Percentiles rank a stretch among this genome's conserved stretches.
Evolutionary conservation across 2,113 vertebrate genomes (phyloP).

Genomic region (Hydrolagus affinis): DNA sequence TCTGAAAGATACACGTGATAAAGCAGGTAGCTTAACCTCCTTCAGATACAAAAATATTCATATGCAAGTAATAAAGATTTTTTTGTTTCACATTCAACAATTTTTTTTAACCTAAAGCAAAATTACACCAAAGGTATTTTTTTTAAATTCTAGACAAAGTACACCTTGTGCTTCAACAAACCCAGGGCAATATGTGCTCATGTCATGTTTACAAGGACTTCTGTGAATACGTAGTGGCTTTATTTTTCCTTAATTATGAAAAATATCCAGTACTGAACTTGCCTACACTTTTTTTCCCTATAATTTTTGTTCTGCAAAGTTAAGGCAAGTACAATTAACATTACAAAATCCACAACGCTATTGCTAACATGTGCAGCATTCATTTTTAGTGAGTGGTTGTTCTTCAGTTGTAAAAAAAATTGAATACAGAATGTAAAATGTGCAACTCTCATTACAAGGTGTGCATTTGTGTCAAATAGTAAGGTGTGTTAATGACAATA

Average conservation of each 20-base stretch:
- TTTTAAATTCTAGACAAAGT: conserved; percentile 50
- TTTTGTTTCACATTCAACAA: conserved; percentile 43
- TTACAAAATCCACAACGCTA: conserved; percentile 53
- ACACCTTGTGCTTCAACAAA: conserved; percentile 62
- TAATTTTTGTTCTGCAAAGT: conserved; percentile 35
- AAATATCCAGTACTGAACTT: conserved; percentile 48
- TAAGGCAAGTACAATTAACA: conserved; percentile 61
- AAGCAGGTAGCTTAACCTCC: conserved; percentile 50
- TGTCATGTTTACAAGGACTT: conserved; percentile 44
- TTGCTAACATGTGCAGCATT: conserved; percentile 60
- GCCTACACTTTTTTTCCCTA: conserved; percentile 41
- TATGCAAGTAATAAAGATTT: conserved; percentile 55
- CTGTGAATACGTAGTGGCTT: conserved; percentile 42
- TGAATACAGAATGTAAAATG: conserved; percentile 45
- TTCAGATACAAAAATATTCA: conserved; percentile 63
- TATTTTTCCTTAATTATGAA: conserved; percentile 45
- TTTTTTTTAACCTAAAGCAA: conserved; percentile 49
- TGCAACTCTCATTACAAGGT: conserved; percentile 36
- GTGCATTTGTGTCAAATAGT: background rate
- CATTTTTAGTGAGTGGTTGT: conserved; percentile 47
- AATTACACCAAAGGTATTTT: conserved; percentile 48
- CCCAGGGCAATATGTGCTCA: conserved; percentile 50
- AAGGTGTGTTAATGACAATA: background rate
- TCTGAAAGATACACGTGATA: conserved; percentile 52
- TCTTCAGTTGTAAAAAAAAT: conserved; percentile 36